Evolutionary conservation across 2,113 vertebrate species (phyloP).

Genomic region (Podarcis raffonei): DNA sequence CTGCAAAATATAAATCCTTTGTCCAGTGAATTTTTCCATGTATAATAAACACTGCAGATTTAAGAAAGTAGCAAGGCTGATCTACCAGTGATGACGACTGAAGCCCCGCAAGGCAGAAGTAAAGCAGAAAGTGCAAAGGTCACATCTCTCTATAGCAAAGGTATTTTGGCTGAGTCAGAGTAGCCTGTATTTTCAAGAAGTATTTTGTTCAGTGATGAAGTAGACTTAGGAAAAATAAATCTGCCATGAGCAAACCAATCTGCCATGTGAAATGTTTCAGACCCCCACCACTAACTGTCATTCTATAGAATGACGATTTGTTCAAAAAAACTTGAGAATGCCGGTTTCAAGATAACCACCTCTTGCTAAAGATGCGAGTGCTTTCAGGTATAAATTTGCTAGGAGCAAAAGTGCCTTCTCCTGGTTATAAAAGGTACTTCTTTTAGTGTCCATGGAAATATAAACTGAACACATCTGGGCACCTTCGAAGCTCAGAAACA

Average conservation of each 20-base stretch:
- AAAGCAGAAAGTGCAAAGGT: background rate
- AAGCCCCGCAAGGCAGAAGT: background rate
- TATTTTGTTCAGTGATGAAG: background rate
- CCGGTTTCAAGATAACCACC: background rate
- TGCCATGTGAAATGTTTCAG: background rate
- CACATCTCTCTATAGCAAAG: background rate
- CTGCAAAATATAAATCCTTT: constrained; percentile 74
- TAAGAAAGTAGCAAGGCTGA: background rate
- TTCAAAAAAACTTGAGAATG: accelerated
- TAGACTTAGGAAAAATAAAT: background rate
- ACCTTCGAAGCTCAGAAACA: background rate
- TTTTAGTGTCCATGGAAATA: background rate
- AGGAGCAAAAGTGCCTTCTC: background rate
- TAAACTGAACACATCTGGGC: background rate
- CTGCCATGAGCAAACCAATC: no score
- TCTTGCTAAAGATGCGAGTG: accelerated
- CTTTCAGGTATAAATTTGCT: accelerated
- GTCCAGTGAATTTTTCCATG: background rate
- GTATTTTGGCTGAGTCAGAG: constrained; percentile 1
- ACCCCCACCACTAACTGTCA: background rate
- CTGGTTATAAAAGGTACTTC: background rate
- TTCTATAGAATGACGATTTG: background rate
- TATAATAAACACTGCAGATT: background rate
- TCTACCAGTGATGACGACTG: constrained; percentile 10
- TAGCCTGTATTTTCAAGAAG: background rate